These are phyloP conservation scores for Nibea coibor DNA, from an alignment of 2,113 vertebrate genomes.

Conservation along the genomic window DNA sequence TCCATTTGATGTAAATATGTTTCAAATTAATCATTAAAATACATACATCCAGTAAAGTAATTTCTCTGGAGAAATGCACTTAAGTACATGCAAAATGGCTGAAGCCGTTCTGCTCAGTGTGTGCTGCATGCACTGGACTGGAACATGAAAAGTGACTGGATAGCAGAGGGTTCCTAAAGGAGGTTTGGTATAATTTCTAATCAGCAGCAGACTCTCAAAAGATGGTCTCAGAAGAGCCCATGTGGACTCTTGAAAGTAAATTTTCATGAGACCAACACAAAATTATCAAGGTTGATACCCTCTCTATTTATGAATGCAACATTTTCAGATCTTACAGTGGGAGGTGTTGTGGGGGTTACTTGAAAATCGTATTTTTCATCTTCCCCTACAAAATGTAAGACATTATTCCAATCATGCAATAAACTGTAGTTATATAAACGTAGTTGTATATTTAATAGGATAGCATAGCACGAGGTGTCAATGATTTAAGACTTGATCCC, in stretches of 20 bases:
- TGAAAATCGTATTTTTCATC: background rate
- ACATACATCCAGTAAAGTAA: background rate
- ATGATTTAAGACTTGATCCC: background rate
- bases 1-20: constrained; percentile 13
- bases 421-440: background rate
- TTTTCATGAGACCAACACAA: constrained; percentile 46
- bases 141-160: constrained; percentile 68
- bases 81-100: constrained; percentile 54
- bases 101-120: constrained; percentile 40
- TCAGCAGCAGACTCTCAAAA: constrained; percentile 60
- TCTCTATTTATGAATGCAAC: constrained; percentile 28
- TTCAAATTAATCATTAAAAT: constrained; percentile 38
- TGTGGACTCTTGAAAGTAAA: constrained; percentile 65
- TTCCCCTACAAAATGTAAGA: background rate
- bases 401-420: background rate
- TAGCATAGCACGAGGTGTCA: background rate
- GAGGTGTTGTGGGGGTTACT: background rate
- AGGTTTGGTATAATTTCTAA: constrained; percentile 66
- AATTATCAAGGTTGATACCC: constrained; percentile 36
- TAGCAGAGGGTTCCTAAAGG: constrained; percentile 47
- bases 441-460: background rate
- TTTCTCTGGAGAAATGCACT: constrained; percentile 43
- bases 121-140: constrained; percentile 46
- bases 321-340: constrained; percentile 28
- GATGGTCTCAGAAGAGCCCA: constrained; percentile 51